Base-by-base conservation (phyloP, 2,113 vertebrate genomes). In the Semnornis frantzii region DNA sequence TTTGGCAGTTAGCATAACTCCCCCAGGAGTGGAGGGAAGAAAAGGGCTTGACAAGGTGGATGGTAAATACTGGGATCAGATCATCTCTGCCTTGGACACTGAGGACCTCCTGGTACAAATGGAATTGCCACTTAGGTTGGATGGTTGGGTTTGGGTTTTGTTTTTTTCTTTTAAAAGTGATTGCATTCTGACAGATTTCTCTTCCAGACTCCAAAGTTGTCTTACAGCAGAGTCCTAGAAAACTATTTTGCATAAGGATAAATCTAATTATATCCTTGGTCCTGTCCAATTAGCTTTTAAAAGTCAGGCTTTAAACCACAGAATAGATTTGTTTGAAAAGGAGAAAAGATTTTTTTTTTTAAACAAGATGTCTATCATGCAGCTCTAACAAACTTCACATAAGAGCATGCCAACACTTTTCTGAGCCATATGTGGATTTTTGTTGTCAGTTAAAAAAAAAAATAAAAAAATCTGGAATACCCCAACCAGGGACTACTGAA, bases 391-490 rank as follows among this genome's bases (percentile, higher is more conserved):
- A 95, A 89, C 83, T 93, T 92, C 90, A 87, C 90, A 69, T 70
- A 34, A 94, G 63, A 73, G 42, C 72, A 89, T 73, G 94, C 88
- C 92, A 96, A 72, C 85, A 72, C 16, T 95, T 87, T 69, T 92
- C 94, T 75, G 69, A 93, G 78, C 91, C 92, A 96, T 96, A 89
- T 93, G 84, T 92, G 85, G 87, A 85, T 87, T 93, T 80, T 78
- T 96, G 93, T 92, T 93, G 87, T 83, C 78, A 93, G 71, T 65
- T 93, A 24, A 24, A 50, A 50, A 50, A 50, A 50, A 21, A 9
- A 9, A 19, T 9, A 21, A 25, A 64, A 92, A 95, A 94, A 79
- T 59, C 70, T 70, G 80, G 82, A 84, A 46, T 82, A 85, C 30
- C 31, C 85, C 78, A n/a, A 62, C 55, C 64, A 84, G 70, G 52